Conservation (phyloP, 2,113 vertebrate genomes). For the Lethenteron camtschaticum region DNA sequence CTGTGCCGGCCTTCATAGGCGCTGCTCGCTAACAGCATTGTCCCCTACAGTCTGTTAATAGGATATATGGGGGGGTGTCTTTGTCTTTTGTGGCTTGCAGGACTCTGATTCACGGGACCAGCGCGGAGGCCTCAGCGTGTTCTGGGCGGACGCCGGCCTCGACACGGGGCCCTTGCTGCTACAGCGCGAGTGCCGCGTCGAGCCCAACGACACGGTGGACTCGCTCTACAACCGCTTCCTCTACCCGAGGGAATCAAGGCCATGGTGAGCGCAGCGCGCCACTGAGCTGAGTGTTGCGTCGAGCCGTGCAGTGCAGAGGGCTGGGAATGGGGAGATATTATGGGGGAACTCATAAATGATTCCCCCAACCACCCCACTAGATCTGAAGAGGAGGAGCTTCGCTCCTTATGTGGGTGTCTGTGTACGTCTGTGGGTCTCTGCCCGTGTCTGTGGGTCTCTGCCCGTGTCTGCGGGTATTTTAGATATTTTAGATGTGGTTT, state of each 20-base stretch:
- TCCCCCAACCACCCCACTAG: too few relatives aligned
- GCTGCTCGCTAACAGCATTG: too few relatives aligned
- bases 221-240: slow-evolving; percentile 77
- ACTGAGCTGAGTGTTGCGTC: too few relatives aligned
- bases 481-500: too few relatives aligned
- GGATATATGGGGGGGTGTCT: too few relatives aligned
- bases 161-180: slow-evolving; percentile 86
- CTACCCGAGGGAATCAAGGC: slow-evolving; percentile 74
- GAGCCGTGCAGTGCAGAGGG: too few relatives aligned
- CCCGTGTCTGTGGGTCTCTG: background rate
- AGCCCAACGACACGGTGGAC: slow-evolving; percentile 71
- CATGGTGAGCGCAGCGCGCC: slow-evolving; percentile 37
- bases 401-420: background rate
- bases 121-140: slow-evolving; percentile 68
- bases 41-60: too few relatives aligned
- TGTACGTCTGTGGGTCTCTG: background rate
- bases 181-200: slow-evolving; percentile 50
- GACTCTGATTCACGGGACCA: slow-evolving; percentile 90
- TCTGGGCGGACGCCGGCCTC: slow-evolving; percentile 90
- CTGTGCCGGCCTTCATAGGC: too few relatives aligned
- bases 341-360: too few relatives aligned
- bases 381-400: too few relatives aligned
- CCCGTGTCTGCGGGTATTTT: background rate
- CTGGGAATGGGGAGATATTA: too few relatives aligned
- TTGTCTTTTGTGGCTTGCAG: slow-evolving; percentile 19